Evolutionary conservation across 2,888 invertebrate genomes (phyloP).

Genomic region (Sialis fuliginosa): DNA sequence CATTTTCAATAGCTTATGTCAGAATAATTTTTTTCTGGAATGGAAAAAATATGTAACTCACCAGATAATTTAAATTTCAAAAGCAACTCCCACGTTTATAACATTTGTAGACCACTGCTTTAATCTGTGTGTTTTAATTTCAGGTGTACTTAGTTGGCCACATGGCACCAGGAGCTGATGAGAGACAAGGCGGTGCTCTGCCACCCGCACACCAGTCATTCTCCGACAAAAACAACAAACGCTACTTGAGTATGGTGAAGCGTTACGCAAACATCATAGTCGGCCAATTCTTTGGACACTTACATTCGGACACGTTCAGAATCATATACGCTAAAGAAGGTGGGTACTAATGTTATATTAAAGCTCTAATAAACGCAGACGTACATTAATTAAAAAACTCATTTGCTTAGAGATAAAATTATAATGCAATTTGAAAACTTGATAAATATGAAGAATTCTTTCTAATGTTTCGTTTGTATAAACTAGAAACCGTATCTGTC

Average conservation of each 20-base stretch:
- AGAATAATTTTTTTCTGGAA: too few relatives aligned
- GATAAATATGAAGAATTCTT: too few relatives aligned
- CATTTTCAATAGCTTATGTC: too few relatives aligned
- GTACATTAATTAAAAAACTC: too few relatives aligned
- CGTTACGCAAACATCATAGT: constrained; percentile 65
- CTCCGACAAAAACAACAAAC: constrained; percentile 57
- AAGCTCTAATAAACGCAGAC: too few relatives aligned
- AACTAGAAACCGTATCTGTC: too few relatives aligned
- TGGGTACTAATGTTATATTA: constrained; percentile 22
- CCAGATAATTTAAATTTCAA: too few relatives aligned
- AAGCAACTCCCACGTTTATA: neutral
- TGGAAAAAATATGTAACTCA: too few relatives aligned
- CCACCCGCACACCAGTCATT: constrained; percentile 36
- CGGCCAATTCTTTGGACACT: constrained; percentile 84
- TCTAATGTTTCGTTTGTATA: too few relatives aligned
- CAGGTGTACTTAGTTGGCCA: constrained; percentile 86
- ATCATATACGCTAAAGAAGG: constrained; percentile 65
- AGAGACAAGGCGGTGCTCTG: constrained; percentile 50
- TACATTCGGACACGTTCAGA: constrained; percentile 81
- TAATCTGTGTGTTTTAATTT: constrained; percentile 13
- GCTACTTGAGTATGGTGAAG: constrained; percentile 57
- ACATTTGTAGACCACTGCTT: neutral
- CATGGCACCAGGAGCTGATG: constrained; percentile 76
- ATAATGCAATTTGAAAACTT: too few relatives aligned
- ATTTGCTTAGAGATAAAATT: too few relatives aligned